Percentiles rank a stretch among this genome's conserved stretches.
Conservation (phyloP, 2,888 invertebrate species). For the Bembecia ichneumoniformis region DNA sequence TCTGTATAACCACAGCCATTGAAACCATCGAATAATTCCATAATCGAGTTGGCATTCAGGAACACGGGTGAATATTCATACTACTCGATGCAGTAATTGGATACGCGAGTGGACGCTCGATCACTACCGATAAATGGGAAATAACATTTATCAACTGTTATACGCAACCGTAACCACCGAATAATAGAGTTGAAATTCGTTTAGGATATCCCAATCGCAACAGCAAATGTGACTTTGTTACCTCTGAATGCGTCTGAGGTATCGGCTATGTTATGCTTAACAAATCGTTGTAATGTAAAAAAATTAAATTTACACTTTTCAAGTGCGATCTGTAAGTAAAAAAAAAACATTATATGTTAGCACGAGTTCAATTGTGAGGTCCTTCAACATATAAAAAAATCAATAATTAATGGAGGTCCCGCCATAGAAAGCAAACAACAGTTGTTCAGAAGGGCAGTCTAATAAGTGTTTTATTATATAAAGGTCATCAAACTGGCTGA, state of each 20-base stretch:
- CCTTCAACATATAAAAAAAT: too few species aligned
- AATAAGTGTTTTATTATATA: too few species aligned
- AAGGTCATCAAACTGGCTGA: too few species aligned
- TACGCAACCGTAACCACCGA: neutral
- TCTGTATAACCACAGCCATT: neutral
- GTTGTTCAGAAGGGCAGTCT: too few species aligned
- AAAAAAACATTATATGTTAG: too few species aligned
- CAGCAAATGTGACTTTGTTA: neutral
- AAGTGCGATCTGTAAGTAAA: too few species aligned
- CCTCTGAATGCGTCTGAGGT: neutral
- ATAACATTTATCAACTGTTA: too few species aligned
- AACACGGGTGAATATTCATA: slow-evolving; percentile 52
- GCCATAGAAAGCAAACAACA: too few species aligned
- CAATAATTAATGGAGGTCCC: too few species aligned
- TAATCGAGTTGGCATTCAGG: slow-evolving; percentile 37
- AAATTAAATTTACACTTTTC: too few species aligned
- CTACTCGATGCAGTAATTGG: slow-evolving; percentile 51
- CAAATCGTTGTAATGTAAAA: neutral
- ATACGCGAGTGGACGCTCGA: slow-evolving; percentile 33
- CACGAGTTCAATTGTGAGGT: too few species aligned
- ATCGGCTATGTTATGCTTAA: neutral
- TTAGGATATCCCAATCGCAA: neutral
- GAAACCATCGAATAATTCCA: slow-evolving; percentile 26
- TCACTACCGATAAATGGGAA: neutral
- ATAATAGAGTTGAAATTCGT: neutral